Conservation (phyloP, 2,797 vertebrate genomes). For the Pantherophis alleghaniensis region DNA sequence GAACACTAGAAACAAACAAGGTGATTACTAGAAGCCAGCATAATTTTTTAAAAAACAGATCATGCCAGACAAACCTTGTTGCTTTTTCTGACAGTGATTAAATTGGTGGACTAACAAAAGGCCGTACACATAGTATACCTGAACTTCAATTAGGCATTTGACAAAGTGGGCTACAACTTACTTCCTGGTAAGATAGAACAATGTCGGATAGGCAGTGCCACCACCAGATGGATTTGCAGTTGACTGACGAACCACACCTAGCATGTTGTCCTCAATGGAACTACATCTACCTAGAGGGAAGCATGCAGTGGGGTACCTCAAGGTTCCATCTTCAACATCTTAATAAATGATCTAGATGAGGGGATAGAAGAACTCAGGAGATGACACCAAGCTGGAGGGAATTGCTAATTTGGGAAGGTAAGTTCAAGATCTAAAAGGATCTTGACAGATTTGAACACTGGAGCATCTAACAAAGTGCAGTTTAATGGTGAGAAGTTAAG, state of each 20-base stretch:
- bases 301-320: background rate
- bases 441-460: no score
- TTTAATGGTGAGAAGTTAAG: no score
- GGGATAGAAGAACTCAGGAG: background rate
- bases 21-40: background rate
- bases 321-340: background rate
- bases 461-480: no score
- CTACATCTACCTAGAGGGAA: background rate
- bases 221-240: background rate
- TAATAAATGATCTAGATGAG: background rate
- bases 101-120: background rate
- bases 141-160: background rate
- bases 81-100: background rate
- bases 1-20: background rate
- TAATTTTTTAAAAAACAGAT: background rate
- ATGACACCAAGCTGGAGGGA: background rate
- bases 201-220: background rate
- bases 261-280: background rate
- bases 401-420: no score
- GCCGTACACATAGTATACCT: background rate
- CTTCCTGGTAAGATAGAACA: background rate
- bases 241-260: background rate
- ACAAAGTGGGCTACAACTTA: background rate
- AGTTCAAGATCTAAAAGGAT: no score
- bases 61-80: background rate